Evolutionary conservation across 1,140 invertebrate species (phyloP), one percentile per base, ranked within the genome.

Genomic region (Drosophila azteca): DNA sequence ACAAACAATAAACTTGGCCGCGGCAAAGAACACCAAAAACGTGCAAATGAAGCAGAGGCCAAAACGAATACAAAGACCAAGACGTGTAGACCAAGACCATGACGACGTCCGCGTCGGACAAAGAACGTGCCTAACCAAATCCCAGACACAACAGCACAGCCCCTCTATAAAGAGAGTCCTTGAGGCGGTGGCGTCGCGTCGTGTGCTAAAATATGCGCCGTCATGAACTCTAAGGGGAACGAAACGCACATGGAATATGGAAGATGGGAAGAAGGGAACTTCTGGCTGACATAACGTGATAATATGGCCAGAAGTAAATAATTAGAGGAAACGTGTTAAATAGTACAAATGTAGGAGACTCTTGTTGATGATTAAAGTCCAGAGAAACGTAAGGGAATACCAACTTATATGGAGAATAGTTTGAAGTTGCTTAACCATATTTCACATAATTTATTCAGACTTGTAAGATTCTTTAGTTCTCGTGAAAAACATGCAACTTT

Each of bases 271-370:
- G 9, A 69, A 35, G 66, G 24, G 48, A 68, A 58, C 64, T 68
- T 35, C 31, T 69, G 66, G 51, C 64, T 69, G 64, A 35, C 66
- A 49, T 46, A 69, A 69, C 66, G 66, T 69, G 66, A 69, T 69
- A 69, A 69, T 69, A 69, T 69, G 66, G 49, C 64, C 57, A 52
- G 65, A 69, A 69, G 66, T 58, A 44, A 69, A 68, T 69, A 69
- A 69, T 69, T 69, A 69, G 66, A 24, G n/a, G 64, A 39, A 39
- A 17, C 24, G 66, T 57, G 66, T 57, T 68, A 69, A 69, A 55
- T 57, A 43, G 44, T 22, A 48, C 29, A 31, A 35, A 35, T 9
- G 3, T 0, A 11, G 31, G 29, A 29, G 22, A 44, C n/a, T 43
- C 0, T 39, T 43, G 24, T 57, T 22, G 44, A 24, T 41, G 63